Base-by-base conservation (phyloP, 2,888 invertebrate genomes). In the Parelbella ahira region DNA sequence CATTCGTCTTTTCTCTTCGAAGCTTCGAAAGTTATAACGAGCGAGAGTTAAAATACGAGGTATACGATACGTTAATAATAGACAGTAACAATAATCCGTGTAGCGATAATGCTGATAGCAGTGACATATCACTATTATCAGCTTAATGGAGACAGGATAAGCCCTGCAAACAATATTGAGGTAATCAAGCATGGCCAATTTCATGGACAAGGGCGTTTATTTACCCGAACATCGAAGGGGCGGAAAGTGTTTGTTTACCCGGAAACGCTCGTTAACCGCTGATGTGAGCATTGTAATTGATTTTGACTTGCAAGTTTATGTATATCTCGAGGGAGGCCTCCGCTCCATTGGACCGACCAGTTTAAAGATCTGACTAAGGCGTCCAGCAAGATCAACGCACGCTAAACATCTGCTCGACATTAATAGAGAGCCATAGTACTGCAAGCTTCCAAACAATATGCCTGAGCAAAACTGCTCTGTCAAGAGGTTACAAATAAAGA, bases 181-280 rank as follows among this genome's bases (percentile, higher is more conserved):
- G 57, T 73, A 75, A 76, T 76, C 59, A 74, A 71, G 53, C 66
- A 70, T 45, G 47, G 39, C 45, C 54, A 58, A 68, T 73, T 75
- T 75, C 73, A 76, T 50, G 71, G 70, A 49, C 74, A 70, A 78
- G 70, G 74, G 57, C 58, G 13, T 20, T 38, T 21, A 11, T 23
- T 43, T 45, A 20, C 12, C 10, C 8, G 8, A 33, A 12, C 12
- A 19, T 11, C 8, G 20, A 5, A 20, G 19, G 21, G 20, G 2
- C 10, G 30, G 4, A 3, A 9, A 18, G 30, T 11, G 10, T 32
- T 1, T 20, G 2, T 7, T 21, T 21, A 21, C 21, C 2, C 6
- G 8, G 32, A 21, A 11, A 12, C 3, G 8, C n/a, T 1, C n/a
- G 9, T 24, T 9, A 9, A 8, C 10, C 23, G 23, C 23, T 24